Evolutionary conservation across 1,140 invertebrate species (phyloP), one percentile per base, ranked within the genome.

Genomic region (Argopecten irradians): DNA sequence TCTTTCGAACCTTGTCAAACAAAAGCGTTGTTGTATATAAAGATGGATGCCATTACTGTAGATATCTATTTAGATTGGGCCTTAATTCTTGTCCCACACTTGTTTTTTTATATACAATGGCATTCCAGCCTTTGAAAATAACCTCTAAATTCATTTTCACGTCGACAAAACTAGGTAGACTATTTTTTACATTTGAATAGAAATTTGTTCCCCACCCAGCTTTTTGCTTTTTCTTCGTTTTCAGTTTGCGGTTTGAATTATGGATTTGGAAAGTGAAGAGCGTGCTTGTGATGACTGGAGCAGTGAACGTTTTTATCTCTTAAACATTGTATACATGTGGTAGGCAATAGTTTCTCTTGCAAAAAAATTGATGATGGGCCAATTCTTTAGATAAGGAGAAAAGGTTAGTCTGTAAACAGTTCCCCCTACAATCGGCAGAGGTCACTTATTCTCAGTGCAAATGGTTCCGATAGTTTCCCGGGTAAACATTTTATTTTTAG

Each of bases 331-430:
- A n/a, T 71, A 71, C 28, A n/a, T 71, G 55, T 71, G 55, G 55
- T 71, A 71, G 55, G 55, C 55, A 28, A n/a, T 71, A 71, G 55
- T 71, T 71, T 71, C 55, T 71, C 55, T 71, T 71, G 55, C 55
- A 71, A 71, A 71, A 71, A 71, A 71, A 71, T 71, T 71, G 55
- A 71, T 71, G 55, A 71, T 71, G 55, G 55, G 55, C 55, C 55
- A 71, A 71, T 71, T 71, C 55, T 71, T 28, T n/a, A 71, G 55
- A 71, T 71, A 71, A 71, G 55, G 22, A 46, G 43, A 71, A 71
- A 71, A 71, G 55, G 55, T 16, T 71, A 16, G 55, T 16, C 55
- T 71, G 55, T 71, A 71, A 28, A 71, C 55, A 71, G 55, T n/a
- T 71, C 55, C 55, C 55, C 55, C 55, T 28, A 71, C 55, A 8